Conservation (phyloP, 2,888 invertebrate species). For the Glyphotaelius pellucidus region DNA sequence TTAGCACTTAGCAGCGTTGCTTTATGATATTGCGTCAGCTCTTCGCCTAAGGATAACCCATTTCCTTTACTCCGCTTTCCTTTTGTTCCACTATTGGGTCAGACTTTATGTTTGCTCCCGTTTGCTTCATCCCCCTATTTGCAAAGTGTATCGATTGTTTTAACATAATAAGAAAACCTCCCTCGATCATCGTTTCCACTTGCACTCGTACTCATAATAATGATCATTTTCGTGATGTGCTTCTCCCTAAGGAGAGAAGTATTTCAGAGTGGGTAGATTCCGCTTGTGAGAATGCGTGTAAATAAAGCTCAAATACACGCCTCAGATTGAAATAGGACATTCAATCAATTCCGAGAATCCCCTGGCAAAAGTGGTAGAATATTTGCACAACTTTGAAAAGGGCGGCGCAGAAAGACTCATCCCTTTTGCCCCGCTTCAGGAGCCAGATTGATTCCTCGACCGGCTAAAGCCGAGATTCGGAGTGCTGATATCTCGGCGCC, state of each 20-base stretch:
- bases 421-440: neutral
- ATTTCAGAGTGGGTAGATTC: slow-evolving; percentile 44
- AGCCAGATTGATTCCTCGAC: slow-evolving; percentile 9
- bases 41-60: slow-evolving; percentile 6
- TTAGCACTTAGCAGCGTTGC: neutral
- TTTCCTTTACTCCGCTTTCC: neutral
- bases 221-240: neutral
- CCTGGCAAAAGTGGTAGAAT: neutral
- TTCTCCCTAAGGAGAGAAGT: neutral
- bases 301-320: neutral
- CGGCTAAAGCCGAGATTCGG: too few relatives aligned
- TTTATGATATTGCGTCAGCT: neutral
- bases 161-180: neutral
- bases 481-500: neutral
- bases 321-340: neutral
- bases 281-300: slow-evolving; percentile 34
- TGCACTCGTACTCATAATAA: neutral
- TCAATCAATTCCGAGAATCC: neutral
- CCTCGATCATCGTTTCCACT: neutral
- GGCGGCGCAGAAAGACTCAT: neutral
- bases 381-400: neutral
- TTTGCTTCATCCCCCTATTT: neutral
- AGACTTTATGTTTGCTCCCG: neutral
- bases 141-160: neutral
- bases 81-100: neutral